Evolutionary conservation across 2,888 invertebrate species (phyloP).

Genomic region (Plagiodera versicolora): DNA sequence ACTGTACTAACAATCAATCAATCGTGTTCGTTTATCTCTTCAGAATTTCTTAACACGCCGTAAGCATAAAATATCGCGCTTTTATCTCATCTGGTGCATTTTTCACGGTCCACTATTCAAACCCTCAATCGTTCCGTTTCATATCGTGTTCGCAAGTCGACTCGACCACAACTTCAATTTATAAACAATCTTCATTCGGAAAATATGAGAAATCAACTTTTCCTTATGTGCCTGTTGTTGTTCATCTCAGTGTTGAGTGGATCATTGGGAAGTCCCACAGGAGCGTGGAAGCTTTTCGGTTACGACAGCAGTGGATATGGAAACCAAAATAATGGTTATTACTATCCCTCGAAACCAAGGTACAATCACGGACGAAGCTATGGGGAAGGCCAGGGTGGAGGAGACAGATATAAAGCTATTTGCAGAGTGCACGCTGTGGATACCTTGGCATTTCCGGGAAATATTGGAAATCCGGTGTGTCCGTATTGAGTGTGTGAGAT

Average conservation of each 20-base stretch:
- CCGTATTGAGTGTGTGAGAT: slow-evolving; percentile 27
- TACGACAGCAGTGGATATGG: slow-evolving; percentile 14
- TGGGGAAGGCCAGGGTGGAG: slow-evolving; percentile 46
- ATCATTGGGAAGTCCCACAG: slow-evolving; percentile 3
- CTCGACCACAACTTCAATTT: not conserved
- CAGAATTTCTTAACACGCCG: too few species aligned
- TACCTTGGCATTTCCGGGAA: slow-evolving; percentile 61
- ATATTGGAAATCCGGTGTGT: slow-evolving; percentile 41
- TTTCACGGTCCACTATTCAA: not conserved
- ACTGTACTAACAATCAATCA: too few species aligned
- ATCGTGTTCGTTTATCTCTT: too few species aligned
- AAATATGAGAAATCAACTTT: not conserved
- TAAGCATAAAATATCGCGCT: not conserved
- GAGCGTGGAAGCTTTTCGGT: slow-evolving; percentile 22
- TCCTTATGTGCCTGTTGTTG: not conserved
- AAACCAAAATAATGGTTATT: slow-evolving; percentile 19
- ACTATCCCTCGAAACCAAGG: slow-evolving; percentile 22
- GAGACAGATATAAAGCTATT: slow-evolving; percentile 68
- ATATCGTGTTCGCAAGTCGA: too few species aligned
- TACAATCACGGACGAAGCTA: slow-evolving; percentile 31
- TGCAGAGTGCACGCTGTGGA: slow-evolving; percentile 68
- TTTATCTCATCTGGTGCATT: not conserved
- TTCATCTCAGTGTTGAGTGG: not conserved
- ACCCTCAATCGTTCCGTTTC: too few species aligned
- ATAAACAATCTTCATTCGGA: not conserved